These are phyloP conservation scores for Corticium candelabrum DNA, from an alignment of 37 sponge, comb jelly and placozoan genomes.

Conservation along the genomic window DNA sequence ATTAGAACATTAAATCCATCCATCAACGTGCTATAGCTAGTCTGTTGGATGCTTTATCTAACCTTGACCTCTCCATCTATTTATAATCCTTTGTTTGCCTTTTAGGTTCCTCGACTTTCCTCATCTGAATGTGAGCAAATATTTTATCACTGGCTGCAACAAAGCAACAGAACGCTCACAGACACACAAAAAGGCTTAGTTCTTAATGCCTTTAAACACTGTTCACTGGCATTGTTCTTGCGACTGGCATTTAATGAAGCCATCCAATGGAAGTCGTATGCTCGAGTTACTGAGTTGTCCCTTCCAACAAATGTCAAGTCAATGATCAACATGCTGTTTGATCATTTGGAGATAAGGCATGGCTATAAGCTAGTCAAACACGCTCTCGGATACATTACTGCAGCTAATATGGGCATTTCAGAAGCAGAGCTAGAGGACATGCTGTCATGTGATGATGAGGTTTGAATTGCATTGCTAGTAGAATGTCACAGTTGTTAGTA, in stretches of 20 bases:
- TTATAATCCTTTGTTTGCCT: neutral
- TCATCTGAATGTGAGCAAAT: neutral
- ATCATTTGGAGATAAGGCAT: slow-evolving; percentile 18
- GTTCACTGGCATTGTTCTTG: slow-evolving; percentile 42
- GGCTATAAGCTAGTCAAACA: slow-evolving; percentile 30
- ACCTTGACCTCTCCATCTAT: too few relatives aligned
- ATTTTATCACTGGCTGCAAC: slow-evolving; percentile 23
- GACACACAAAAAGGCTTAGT: slow-evolving; percentile 25
- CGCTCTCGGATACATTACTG: slow-evolving; percentile 34
- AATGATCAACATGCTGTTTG: slow-evolving; percentile 20
- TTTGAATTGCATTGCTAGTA: neutral
- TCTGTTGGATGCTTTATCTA: too few relatives aligned
- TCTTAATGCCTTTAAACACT: slow-evolving; percentile 13
- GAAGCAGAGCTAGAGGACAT: slow-evolving; percentile 64
- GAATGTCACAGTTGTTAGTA: too few relatives aligned
- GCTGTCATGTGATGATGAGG: slow-evolving; percentile 38
- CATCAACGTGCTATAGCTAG: too few relatives aligned
- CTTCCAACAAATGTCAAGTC: slow-evolving; percentile 11
- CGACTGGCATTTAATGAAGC: slow-evolving; percentile 38
- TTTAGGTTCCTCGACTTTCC: neutral
- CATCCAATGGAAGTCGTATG: slow-evolving; percentile 43
- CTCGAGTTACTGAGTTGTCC: neutral
- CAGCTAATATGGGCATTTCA: slow-evolving; percentile 46
- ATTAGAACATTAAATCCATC: too few relatives aligned
- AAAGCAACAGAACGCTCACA: slow-evolving; percentile 18